Base-by-base conservation (phyloP, 1,140 invertebrate genomes). In the Hyphantria cunea region DNA sequence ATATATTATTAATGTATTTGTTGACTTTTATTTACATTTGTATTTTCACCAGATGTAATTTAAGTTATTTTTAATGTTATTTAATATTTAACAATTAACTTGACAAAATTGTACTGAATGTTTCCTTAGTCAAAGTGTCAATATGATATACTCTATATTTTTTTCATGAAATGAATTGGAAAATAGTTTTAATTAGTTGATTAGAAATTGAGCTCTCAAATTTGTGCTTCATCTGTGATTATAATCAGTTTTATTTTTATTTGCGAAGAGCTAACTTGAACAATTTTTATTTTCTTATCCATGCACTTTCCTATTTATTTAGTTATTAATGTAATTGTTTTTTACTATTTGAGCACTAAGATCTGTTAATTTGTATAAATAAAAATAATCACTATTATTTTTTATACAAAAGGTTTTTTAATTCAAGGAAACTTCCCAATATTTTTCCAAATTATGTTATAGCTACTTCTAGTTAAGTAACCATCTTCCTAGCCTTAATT, bases 261-360 rank as follows among this genome's bases (percentile, higher is more conserved):
- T 76, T 72, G 63, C 70, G 71, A 70, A 64, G 75, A 78, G 76
- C 72, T 80, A 78, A 80, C 72, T 82, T 84, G 76, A 87, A 84
- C 76, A 84, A 85, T 76, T 82, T 78, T 77, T 67, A 72, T 63
- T 74, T 82, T 81, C 75, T 76, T 79, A 84, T 78, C 73, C 83
- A 82, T 86, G 84, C 84, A 88, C 85, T 84, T 78, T 78, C 79
- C 74, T 90, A 88, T 88, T 90, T 88, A 88, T 86, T 87, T 88
- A 84, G 76, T 79, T 80, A 51, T 70, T 80, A 85, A 79, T 84
- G 56, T 88, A 79, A 80, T 83, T 86, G 64, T 72, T 68, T 69
- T 83, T 85, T 84, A 82, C 74, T 83, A 75, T 80, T 82, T 85
- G 76, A 82, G 83, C 85, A 90, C 85, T 84, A 77, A 90, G 85